Conservation (phyloP, 2,888 invertebrate genomes). For the Spilosoma lubricipeda region DNA sequence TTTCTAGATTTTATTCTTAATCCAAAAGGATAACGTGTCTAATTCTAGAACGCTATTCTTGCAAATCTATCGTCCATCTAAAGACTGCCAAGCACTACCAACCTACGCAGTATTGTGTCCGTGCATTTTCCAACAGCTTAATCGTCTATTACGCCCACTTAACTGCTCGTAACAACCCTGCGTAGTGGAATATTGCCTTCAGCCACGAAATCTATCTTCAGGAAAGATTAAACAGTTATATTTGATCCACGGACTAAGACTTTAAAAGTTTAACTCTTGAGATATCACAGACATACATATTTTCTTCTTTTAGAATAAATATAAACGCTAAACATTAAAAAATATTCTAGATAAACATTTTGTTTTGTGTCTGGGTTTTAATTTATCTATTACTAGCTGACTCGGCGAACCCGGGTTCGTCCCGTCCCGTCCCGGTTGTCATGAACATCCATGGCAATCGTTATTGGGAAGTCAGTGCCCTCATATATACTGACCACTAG, state of each 20-base stretch:
- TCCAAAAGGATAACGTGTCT: not conserved
- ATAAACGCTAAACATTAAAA: no score
- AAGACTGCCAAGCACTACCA: constrained; percentile 1
- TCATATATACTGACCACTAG: no score
- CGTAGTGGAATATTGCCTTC: constrained; percentile 1
- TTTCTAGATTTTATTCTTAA: not conserved
- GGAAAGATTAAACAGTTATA: not conserved
- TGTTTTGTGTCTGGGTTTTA: no score
- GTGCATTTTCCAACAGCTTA: constrained; percentile 8
- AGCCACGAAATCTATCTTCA: constrained; percentile 2
- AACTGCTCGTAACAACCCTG: not conserved
- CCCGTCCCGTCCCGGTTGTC: no score
- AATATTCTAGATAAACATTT: no score
- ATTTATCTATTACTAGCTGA: no score
- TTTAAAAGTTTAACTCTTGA: not conserved
- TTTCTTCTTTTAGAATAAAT: no score
- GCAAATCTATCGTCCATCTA: not conserved
- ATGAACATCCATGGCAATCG: no score
- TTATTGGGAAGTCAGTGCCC: no score
- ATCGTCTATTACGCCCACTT: constrained; percentile 15
- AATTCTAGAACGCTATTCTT: not conserved
- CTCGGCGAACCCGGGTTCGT: no score
- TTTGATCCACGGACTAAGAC: not conserved
- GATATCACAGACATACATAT: no score
- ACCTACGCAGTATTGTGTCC: constrained; percentile 7